These are phyloP conservation scores for Leucophenga varia DNA, from an alignment of 1,140 invertebrate genomes.

Conservation along the genomic window DNA sequence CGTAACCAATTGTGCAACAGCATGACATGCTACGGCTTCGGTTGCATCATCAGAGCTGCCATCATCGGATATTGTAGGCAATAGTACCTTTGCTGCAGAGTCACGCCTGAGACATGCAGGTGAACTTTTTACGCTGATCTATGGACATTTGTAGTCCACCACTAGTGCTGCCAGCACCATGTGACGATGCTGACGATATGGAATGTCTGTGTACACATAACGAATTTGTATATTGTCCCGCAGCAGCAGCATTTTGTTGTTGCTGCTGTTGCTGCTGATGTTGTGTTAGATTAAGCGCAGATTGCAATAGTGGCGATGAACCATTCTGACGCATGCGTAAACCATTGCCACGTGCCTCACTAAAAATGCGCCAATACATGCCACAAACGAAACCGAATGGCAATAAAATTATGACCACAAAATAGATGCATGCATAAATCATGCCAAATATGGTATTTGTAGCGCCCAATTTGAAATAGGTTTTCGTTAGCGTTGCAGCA, in stretches of 20 bases:
- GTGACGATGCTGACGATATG: conserved; percentile 45
- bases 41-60: conserved; percentile 37
- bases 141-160: conserved; percentile 46
- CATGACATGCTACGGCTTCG: conserved; percentile 13
- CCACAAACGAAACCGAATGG: conserved; percentile 69
- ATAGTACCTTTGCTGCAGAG: conserved; percentile 44
- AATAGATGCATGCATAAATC: conserved; percentile 57
- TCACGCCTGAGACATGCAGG: conserved; percentile 42
- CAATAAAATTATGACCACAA: conserved; percentile 64
- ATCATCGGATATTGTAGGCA: conserved; percentile 50
- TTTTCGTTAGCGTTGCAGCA: too few species aligned
- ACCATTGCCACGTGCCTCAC: conserved; percentile 69
- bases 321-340: conserved; percentile 69
- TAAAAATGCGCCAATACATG: conserved; percentile 73
- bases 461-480: conserved; percentile 35
- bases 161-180: conserved; percentile 27
- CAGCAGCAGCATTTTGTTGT: conserved; percentile 43
- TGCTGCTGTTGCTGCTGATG: conserved; percentile 26
- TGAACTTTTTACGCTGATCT: conserved; percentile 41
- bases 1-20: conserved; percentile 24
- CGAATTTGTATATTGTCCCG: conserved; percentile 50
- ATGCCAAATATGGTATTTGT: conserved; percentile 46
- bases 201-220: conserved; percentile 45
- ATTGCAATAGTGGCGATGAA: conserved; percentile 59
- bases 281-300: conserved; percentile 45